These are phyloP conservation scores for Columba livia DNA, from an alignment of 2,113 vertebrate species.

Conservation along the genomic window DNA sequence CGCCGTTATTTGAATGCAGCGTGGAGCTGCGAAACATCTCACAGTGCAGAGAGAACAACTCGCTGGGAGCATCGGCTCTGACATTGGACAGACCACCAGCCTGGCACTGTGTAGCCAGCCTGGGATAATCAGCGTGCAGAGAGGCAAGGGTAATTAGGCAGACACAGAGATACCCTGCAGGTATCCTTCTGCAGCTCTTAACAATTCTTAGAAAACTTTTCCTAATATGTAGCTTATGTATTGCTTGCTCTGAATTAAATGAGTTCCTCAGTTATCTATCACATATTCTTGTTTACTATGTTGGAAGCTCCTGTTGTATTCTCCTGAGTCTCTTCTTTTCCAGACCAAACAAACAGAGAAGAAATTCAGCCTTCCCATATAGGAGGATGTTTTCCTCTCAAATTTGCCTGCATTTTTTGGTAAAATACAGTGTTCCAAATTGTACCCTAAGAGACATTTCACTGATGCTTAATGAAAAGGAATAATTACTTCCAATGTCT, in stretches of 20 bases:
- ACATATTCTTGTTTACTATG: neutral
- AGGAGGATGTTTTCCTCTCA: neutral
- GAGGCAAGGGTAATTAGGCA: constrained; percentile 31
- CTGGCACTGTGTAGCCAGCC: constrained; percentile 9
- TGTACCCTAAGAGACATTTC: neutral
- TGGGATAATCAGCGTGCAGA: neutral
- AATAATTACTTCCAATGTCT: neutral
- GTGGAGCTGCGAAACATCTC: rapidly evolving
- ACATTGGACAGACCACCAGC: neutral
- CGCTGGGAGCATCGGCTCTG: neutral
- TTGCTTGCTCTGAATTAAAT: neutral
- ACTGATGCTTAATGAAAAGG: neutral
- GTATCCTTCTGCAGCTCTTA: constrained; percentile 31
- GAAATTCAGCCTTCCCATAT: neutral
- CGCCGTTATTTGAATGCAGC: neutral
- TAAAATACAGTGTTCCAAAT: neutral
- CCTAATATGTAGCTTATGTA: neutral
- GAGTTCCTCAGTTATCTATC: neutral
- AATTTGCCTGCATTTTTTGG: neutral
- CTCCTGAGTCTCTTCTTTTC: neutral
- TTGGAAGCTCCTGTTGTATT: neutral
- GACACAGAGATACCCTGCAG: constrained; percentile 29
- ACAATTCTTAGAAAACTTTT: constrained; percentile 18
- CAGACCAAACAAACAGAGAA: neutral
- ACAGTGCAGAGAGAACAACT: neutral